These are phyloP conservation scores for Colostygia pectinataria DNA, from an alignment of 2,888 invertebrate species.

Conservation along the genomic window DNA sequence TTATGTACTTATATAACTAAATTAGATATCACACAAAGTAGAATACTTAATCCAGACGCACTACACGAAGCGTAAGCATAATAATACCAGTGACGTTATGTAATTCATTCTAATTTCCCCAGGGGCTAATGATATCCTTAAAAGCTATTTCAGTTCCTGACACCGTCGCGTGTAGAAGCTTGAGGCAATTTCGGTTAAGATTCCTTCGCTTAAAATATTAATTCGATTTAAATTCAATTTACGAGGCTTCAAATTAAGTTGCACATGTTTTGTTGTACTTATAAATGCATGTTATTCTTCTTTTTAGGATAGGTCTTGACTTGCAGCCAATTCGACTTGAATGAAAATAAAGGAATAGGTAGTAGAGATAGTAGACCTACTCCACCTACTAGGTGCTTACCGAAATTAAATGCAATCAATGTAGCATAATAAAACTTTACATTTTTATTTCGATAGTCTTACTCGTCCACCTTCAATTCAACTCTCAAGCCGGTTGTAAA, in stretches of 20 bases:
- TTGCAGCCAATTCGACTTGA: too few relatives aligned
- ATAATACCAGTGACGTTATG: constrained; percentile 44
- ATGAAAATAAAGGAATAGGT: too few relatives aligned
- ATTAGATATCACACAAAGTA: background rate
- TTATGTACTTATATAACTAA: too few relatives aligned
- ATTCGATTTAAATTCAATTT: constrained; percentile 39
- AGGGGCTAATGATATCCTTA: constrained; percentile 67
- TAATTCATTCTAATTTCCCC: constrained; percentile 75
- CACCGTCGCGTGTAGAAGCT: constrained; percentile 42
- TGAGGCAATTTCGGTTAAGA: constrained; percentile 41
- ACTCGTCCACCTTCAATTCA: constrained; percentile 8
- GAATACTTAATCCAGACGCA: too few relatives aligned
- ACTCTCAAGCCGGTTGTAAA: constrained; percentile 1
- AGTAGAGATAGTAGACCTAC: too few relatives aligned
- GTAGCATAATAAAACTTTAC: constrained; percentile 1
- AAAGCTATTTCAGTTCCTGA: constrained; percentile 61
- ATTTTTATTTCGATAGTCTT: background rate
- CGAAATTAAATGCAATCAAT: too few relatives aligned
- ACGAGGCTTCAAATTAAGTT: constrained; percentile 10
- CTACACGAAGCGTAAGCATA: constrained; percentile 33
- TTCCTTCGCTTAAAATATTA: constrained; percentile 39
- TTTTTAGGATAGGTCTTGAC: too few relatives aligned
- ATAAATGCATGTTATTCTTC: background rate
- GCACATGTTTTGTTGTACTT: background rate
- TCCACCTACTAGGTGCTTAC: too few relatives aligned